Evolutionary conservation across 2,113 vertebrate species (phyloP).

Genomic region (Plotosus lineatus): DNA sequence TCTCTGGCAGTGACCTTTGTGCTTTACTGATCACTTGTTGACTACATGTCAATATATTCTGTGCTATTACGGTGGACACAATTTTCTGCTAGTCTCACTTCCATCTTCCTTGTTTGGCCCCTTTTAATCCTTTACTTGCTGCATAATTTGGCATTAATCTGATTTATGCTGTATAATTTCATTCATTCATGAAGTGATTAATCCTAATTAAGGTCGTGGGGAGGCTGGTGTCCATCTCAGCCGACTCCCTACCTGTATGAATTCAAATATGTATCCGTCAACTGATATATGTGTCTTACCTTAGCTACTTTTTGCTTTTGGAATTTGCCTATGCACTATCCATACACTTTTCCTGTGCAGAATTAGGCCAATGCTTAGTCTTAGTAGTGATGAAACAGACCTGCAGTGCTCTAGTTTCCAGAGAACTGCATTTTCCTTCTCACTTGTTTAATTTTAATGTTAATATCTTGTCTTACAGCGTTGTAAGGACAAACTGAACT

Average conservation of each 20-base stretch:
- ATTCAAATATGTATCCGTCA: background rate
- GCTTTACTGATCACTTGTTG: conserved; percentile 20
- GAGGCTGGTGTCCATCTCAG: too few relatives aligned
- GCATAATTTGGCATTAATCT: background rate
- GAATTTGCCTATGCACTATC: background rate
- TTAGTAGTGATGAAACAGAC: conserved; percentile 28
- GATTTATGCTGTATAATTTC: background rate
- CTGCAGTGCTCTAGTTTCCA: conserved; percentile 19
- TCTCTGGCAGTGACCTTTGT: conserved; percentile 22
- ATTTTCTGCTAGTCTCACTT: background rate
- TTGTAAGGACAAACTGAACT: conserved; percentile 97
- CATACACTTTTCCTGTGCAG: background rate
- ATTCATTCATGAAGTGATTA: too few relatives aligned
- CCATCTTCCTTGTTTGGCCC: too few relatives aligned
- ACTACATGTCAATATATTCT: conserved; percentile 3
- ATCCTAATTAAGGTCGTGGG: too few relatives aligned
- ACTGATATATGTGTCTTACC: background rate
- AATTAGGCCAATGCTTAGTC: conserved; percentile 22
- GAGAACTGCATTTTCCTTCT: conserved; percentile 5
- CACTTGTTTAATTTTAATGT: conserved; percentile 28
- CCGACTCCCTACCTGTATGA: too few relatives aligned
- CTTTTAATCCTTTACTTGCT: background rate
- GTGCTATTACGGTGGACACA: background rate
- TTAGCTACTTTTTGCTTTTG: background rate
- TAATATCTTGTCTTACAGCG: conserved; percentile 71